Evolutionary conservation across 2,113 vertebrate genomes (phyloP), one percentile per base, ranked within the genome.

Genomic region (Aramus guarauna): DNA sequence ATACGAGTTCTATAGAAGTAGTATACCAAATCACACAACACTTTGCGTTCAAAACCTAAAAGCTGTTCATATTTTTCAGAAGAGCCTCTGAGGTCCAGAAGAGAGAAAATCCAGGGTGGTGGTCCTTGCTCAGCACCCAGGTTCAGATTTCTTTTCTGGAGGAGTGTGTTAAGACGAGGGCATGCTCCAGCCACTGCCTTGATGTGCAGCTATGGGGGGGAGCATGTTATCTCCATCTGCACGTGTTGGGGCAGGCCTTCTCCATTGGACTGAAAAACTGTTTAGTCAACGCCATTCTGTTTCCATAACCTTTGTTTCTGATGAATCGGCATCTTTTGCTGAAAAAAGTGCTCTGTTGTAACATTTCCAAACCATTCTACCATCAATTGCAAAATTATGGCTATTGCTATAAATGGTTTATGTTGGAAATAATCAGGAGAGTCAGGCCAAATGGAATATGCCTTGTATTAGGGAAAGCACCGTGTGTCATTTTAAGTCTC

Each of bases 371-470:
- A 18, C 11, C 45, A n/a, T 82, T 89, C 56, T 85, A 76, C n/a
- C 69, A 85, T 80, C 86, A 88, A 50, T 85, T 95, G 56, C 81
- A 90, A 95, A 92, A 94, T 95, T 82, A 85, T 50, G 37, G 81
- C 53, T 91, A 47, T 92, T 96, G 60, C 45, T 91, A 45, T 79
- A 89, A 91, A 95, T 50, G 55, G 53, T 85, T 95, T 95, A 69
- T 69, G 30, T 36, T 90, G 91, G 91, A 95, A 97, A 92, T 91
- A 94, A 93, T 86, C 63, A 73, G 53, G 69, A 91, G 36, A 79
- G 37, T 55, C 74, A 74, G 71, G 71, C 71, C 90, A 94, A 94
- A 85, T 17, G 88, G 74, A 91, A 41, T 88, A 59, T 56, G 47
- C 41, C 47, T 59, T 73, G 69, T 73, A 76, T 69, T 47, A 91